Base-by-base conservation (phyloP, 2,797 vertebrate species). In the Megalops cyprinoides region DNA sequence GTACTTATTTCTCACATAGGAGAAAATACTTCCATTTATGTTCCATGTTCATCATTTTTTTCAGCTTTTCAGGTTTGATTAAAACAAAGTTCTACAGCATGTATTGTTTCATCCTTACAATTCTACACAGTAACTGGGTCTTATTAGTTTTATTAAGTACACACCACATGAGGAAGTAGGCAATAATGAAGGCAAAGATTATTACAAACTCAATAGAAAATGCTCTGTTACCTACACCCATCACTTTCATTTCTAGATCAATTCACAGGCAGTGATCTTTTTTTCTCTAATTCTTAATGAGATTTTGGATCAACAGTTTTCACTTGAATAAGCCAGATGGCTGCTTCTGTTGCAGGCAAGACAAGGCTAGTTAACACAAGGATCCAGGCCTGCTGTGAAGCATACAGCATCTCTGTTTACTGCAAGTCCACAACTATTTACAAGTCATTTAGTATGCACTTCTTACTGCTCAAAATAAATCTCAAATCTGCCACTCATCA, bases 271-370 rank as follows among this genome's bases (percentile, higher is more conserved):
- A n/a, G n/a, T n/a, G n/a, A n/a, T n/a, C n/a, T n/a, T n/a, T 15
- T 67, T 67, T 37, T 31, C 34, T 65, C 42, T 42, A 65, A 69
- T 69, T 42, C 37, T 69, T 69, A 69, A 69, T 3, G 65, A 69
- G 65, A 37, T 20, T 42, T 4, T 20, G 12, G 69, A 23, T 18
- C 65, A 69, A 69, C 34, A 37, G 12, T 65, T 65, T 65, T 65
- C 4, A 34, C 28, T 37, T 65, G 34, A 65, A 65, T 65, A 14
- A 37, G 60, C 4, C 37, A 65, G n/a, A n/a, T n/a, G n/a, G n/a
- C n/a, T n/a, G n/a, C n/a, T n/a, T n/a, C n/a, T n/a, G n/a, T n/a
- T n/a, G n/a, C n/a, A n/a, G n/a, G 12, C 60, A 34, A 65, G 60
- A 69, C 9, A 15, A 69, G 34, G 37, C 34, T 23, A 69, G 65